These are phyloP conservation scores for Mesocentrotus franciscanus DNA, from an alignment of 53 echinoderm and acorn worm species.

Conservation along the genomic window DNA sequence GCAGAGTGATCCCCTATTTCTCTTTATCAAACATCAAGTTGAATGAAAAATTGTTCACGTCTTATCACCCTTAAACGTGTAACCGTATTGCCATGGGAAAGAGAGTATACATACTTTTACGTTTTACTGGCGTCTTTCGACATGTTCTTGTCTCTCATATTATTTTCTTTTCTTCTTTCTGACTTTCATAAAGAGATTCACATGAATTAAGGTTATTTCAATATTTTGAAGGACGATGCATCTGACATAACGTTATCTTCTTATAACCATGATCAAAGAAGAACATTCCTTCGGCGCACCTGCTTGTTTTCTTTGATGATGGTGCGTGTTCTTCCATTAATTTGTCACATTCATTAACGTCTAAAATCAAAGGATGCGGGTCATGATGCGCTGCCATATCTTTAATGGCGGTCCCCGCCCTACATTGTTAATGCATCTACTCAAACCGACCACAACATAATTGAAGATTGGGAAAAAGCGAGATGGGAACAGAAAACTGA, in stretches of 20 bases:
- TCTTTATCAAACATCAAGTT: too few species aligned
- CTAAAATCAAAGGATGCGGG: slow-evolving; percentile 8
- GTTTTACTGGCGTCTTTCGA: too few species aligned
- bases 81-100: too few species aligned
- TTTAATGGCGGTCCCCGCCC: slow-evolving; percentile 8
- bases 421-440: slow-evolving; percentile 18
- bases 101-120: too few species aligned
- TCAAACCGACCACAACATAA: slow-evolving; percentile 16
- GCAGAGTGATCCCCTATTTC: too few species aligned
- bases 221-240: neutral
- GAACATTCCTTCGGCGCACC: neutral
- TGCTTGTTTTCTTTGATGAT: neutral
- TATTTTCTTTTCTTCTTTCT: neutral
- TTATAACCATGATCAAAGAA: neutral
- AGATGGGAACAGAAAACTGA: slow-evolving; percentile 24
- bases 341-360: slow-evolving; percentile 40
- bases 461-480: neutral
- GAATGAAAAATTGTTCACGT: too few species aligned
- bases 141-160: neutral
- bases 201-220: neutral
- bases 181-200: neutral
- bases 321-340: neutral
- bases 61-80: too few species aligned
- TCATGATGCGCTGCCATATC: neutral
- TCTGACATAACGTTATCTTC: neutral